Evolutionary conservation across 35 echinoderm and acorn worm species (phyloP).

Genomic region (Ophiothrix spiculata): DNA sequence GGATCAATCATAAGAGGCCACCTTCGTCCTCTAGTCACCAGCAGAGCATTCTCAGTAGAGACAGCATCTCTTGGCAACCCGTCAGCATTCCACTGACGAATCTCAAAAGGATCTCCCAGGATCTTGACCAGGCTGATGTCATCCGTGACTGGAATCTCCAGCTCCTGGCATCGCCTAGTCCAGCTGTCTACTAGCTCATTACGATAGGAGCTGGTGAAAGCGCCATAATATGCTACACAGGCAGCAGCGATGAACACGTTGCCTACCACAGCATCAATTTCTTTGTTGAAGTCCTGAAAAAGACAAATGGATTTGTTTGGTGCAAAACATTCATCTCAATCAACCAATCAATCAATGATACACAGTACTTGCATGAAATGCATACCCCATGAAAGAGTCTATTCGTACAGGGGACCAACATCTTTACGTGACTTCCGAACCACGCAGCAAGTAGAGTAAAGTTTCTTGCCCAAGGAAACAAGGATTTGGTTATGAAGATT

Average conservation of each 20-base stretch:
- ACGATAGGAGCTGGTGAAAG: constrained; percentile 92
- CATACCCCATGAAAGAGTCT: too few relatives aligned
- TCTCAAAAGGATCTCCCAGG: constrained; percentile 92
- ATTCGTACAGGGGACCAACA: too few relatives aligned
- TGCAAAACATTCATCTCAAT: too few relatives aligned
- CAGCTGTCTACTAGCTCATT: constrained; percentile 79
- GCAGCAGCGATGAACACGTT: constrained; percentile 98
- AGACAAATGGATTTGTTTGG: too few relatives aligned
- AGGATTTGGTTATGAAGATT: too few relatives aligned
- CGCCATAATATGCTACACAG: constrained; percentile 96
- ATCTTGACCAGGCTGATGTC: constrained; percentile 86
- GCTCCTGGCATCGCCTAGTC: constrained; percentile 80
- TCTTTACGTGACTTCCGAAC: too few relatives aligned
- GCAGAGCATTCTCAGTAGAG: constrained; percentile 94
- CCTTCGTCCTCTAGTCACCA: constrained; percentile 86
- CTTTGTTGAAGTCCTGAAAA: constrained; percentile 40
- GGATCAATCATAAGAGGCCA: constrained; percentile 99
- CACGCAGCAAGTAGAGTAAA: too few relatives aligned
- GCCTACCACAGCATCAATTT: constrained; percentile 74
- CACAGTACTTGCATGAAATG: too few relatives aligned
- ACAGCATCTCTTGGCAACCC: constrained; percentile 90
- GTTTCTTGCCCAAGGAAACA: too few relatives aligned
- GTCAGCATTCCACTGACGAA: constrained; percentile 98
- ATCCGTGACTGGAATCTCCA: constrained; percentile 91
- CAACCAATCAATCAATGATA: too few relatives aligned